Base-by-base conservation (phyloP, 2,113 vertebrate genomes). In the Centropus unirufus region DNA sequence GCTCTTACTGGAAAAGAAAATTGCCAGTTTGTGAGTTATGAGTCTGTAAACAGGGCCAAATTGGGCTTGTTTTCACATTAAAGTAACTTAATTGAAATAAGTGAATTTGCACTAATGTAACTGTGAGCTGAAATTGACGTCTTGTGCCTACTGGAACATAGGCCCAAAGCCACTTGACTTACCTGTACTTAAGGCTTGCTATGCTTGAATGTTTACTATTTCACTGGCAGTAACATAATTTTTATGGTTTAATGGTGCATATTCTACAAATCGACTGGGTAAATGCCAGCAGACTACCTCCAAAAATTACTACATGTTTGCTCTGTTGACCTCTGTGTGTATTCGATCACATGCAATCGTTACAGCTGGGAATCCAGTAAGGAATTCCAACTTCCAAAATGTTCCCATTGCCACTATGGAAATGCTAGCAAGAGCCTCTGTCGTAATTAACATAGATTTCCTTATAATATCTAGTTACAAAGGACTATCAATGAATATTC, bases 391-490 rank as follows among this genome's bases (percentile, higher is more conserved):
- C 92, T 96, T 96, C 90, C 86, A 92, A 93, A 96, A 91, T 89
- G 93, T 92, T 96, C 87, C 91, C 86, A 66, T 34, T 94, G 85
- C 85, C 94, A 66, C 90, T 85, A 66, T 77, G 87, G 62, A 92
- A 97, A 96, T 95, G 69, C 49, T 79, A 94, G 67, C 62, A 74
- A 94, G 76, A 95, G 89, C 34, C 46, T 95, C 86, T 93, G 73
- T 73, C 92, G 82, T 92, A 97, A 97, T 97, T 97, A 97, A 95
- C 95, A 79, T 84, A 95, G 78, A 96, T 96, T 95, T 97, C 63
- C 92, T 96, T 96, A 95, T 93, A 96, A 96, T 97, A 97, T 96
- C 96, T 93, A 88, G 92, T 97, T 96, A 93, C 81, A 97, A 95
- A 95, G 69, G 81, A 94, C 40, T 67, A 90, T 8, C 19, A 79